phyloP scores from a whole-genome alignment of 2,113 vertebrate species.

The Halichoeres trimaculatus region DNA sequence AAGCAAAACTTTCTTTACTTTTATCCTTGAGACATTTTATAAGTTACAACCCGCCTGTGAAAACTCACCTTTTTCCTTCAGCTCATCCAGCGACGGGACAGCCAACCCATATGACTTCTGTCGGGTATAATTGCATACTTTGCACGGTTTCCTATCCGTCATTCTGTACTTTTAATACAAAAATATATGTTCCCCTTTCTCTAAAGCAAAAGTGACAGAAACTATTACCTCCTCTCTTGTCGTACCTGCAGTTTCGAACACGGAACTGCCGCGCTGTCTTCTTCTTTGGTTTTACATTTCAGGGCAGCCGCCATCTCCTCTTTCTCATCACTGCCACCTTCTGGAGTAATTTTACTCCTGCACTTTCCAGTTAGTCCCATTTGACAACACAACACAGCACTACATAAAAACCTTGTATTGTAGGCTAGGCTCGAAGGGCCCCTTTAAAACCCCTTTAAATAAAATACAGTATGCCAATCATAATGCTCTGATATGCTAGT shows the following conservation, averaged over 20 bases:
- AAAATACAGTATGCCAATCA: too few species aligned
- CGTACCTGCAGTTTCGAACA: conserved; percentile 20
- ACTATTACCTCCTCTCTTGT: not conserved
- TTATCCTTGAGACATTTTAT: not conserved
- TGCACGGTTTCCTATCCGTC: conserved; percentile 77
- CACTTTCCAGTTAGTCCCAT: too few species aligned
- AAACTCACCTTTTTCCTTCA: conserved; percentile 80
- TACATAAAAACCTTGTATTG: too few species aligned
- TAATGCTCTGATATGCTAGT: too few species aligned
- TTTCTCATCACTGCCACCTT: not conserved
- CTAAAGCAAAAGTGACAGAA: not conserved
- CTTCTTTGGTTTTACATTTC: not conserved
- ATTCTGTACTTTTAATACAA: conserved; percentile 37
- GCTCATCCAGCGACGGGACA: conserved; percentile 72
- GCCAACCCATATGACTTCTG: conserved; percentile 74
- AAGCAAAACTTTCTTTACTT: too few species aligned
- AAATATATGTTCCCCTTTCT: not conserved
- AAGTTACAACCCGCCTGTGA: not conserved
- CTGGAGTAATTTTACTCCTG: not conserved
- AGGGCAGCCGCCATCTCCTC: not conserved
- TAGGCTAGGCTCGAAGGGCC: too few species aligned
- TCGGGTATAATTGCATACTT: conserved; percentile 78
- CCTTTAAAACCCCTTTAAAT: too few species aligned
- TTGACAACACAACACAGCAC: too few species aligned
- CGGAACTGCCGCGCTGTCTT: conserved; percentile 27